Evolutionary conservation across 2,113 vertebrate genomes (phyloP).

Genomic region (Nothobranchius furzeri): DNA sequence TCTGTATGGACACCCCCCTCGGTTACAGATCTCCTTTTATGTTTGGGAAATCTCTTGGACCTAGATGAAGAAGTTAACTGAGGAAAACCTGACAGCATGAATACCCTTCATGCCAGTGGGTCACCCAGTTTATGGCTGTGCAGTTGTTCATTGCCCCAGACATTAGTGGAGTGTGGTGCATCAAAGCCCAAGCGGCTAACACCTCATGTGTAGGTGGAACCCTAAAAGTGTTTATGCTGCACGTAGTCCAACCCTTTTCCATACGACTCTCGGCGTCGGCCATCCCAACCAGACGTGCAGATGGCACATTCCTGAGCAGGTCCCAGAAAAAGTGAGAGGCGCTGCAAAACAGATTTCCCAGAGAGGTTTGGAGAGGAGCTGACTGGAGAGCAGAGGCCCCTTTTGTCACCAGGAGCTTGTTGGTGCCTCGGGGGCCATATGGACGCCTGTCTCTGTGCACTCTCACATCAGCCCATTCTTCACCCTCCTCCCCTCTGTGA

Average conservation of each 20-base stretch:
- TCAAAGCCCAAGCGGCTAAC: slow-evolving; percentile 7
- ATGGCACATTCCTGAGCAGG: slow-evolving; percentile 63
- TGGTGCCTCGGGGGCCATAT: slow-evolving; percentile 63
- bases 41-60: slow-evolving; percentile 51
- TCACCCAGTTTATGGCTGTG: slow-evolving; percentile 24
- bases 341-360: slow-evolving; percentile 55
- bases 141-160: slow-evolving; percentile 16
- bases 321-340: slow-evolving; percentile 60
- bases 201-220: background rate
- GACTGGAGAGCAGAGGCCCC: slow-evolving; percentile 50
- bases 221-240: slow-evolving; percentile 23
- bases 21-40: slow-evolving; percentile 39
- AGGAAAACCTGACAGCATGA: slow-evolving; percentile 49
- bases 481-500: slow-evolving; percentile 38
- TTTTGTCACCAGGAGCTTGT: slow-evolving; percentile 59
- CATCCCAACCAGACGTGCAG: slow-evolving; percentile 33
- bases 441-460: slow-evolving; percentile 63
- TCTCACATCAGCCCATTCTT: slow-evolving; percentile 64
- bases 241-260: slow-evolving; percentile 11
- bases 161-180: slow-evolving; percentile 8
- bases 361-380: slow-evolving; percentile 49
- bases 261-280: slow-evolving; percentile 39
- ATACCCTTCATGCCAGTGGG: slow-evolving; percentile 11
- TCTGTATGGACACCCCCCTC: slow-evolving; percentile 9
- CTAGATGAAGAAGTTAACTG: slow-evolving; percentile 64